Evolutionary conservation across 2,797 vertebrate species (phyloP).

Genomic region (Labeo calbasu): DNA sequence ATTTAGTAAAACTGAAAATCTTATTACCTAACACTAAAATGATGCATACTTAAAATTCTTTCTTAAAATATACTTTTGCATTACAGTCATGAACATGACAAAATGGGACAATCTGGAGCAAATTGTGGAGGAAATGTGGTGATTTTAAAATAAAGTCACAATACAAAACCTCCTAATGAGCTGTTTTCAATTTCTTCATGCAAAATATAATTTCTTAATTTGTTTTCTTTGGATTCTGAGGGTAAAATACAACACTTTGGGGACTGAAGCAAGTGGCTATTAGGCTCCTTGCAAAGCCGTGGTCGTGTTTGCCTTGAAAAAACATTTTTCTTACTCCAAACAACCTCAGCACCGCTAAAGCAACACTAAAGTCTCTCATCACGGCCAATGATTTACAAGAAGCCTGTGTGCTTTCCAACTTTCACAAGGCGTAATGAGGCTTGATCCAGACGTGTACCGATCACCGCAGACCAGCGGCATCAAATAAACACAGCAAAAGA

Average conservation of each 20-base stretch:
- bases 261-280: background rate
- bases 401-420: conserved; percentile 18
- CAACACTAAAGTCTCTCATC: conserved; percentile 38
- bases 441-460: background rate
- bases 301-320: conserved; percentile 22
- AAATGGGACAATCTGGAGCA: background rate
- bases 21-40: background rate
- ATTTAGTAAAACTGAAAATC: background rate
- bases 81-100: background rate
- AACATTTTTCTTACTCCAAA: conserved; percentile 22
- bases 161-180: background rate
- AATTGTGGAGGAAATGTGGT: background rate
- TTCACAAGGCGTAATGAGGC: conserved; percentile 35
- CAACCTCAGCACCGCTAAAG: conserved; percentile 21
- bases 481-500: conserved; percentile 60
- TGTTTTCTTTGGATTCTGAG: too few relatives aligned
- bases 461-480: conserved; percentile 30
- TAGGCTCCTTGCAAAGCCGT: background rate
- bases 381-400: conserved; percentile 38
- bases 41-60: background rate
- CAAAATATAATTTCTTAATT: background rate
- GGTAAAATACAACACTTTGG: background rate
- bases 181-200: background rate
- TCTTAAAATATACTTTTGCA: background rate
- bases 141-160: background rate